These are phyloP conservation scores for Phalacrocorax pelagicus DNA, from an alignment of 2,113 vertebrate species.

Conservation along the genomic window DNA sequence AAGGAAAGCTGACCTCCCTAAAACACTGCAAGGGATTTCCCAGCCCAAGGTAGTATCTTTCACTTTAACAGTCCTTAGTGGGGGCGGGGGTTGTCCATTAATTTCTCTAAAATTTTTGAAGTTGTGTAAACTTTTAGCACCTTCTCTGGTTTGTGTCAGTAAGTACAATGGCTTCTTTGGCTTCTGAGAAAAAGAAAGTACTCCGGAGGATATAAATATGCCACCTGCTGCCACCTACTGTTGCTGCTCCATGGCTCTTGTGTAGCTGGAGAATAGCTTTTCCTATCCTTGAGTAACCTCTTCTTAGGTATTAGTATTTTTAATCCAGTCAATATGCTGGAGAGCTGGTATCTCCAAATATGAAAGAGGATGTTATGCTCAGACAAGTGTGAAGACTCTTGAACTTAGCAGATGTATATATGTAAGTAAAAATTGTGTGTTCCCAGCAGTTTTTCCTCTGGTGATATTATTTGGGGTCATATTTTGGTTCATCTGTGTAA, in stretches of 20 bases:
- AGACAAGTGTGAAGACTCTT: not conserved
- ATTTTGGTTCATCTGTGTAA: not conserved
- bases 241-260: not conserved
- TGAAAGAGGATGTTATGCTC: not conserved
- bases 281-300: not conserved
- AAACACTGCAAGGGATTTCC: not conserved
- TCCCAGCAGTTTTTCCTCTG: not conserved
- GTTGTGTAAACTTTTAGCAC: not conserved
- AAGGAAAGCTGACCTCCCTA: not conserved
- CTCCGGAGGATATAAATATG: not conserved
- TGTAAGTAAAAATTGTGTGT: not conserved
- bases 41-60: not conserved
- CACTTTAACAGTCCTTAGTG: not conserved
- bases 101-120: not conserved
- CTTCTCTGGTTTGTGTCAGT: not conserved
- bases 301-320: not conserved
- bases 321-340: not conserved
- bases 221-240: not conserved
- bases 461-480: not conserved
- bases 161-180: not conserved
- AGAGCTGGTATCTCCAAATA: not conserved
- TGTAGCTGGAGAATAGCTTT: not conserved
- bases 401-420: not conserved
- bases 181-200: not conserved
- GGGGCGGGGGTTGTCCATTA: not conserved